Percentiles rank a stretch among this genome's conserved stretches.
These are phyloP conservation scores for Prionailurus bengalensis DNA, from an alignment of 2,113 vertebrate genomes.

Conservation along the genomic window DNA sequence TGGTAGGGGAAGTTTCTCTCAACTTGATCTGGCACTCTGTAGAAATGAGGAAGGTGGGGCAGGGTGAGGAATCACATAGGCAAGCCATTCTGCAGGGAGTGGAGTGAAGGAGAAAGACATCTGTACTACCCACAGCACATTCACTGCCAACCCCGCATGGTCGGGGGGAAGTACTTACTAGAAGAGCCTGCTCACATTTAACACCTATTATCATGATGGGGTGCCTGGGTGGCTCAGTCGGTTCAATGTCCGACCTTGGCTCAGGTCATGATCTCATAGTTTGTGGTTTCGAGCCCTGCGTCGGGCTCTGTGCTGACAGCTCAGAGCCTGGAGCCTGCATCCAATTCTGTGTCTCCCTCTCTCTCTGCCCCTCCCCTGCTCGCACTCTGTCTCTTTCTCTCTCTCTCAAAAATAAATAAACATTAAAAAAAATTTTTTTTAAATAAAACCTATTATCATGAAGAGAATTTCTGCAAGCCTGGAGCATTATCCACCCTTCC, in stretches of 20 bases:
- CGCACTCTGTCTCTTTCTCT: too few species aligned
- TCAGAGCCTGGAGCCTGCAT: too few species aligned
- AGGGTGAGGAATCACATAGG: not conserved
- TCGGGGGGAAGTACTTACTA: not conserved
- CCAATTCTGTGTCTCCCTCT: too few species aligned
- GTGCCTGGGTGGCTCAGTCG: too few species aligned
- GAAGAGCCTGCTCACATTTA: not conserved
- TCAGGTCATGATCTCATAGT: too few species aligned
- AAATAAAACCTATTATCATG: not conserved
- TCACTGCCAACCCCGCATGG: not conserved
- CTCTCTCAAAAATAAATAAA: too few species aligned
- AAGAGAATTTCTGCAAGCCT: not conserved
- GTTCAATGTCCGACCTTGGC: too few species aligned
- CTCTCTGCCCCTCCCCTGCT: too few species aligned
- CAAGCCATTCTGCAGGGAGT: not conserved
- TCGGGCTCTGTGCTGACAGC: too few species aligned
- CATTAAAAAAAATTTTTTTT: too few species aligned
- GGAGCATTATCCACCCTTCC: not conserved
- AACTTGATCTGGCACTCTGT: not conserved
- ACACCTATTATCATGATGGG: not conserved
- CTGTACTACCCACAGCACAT: too few species aligned
- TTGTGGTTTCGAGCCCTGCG: too few species aligned
- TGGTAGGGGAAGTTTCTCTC: not conserved
- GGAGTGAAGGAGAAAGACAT: not conserved
- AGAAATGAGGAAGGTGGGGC: not conserved